These are phyloP conservation scores for Keiferia lycopersicella DNA, from an alignment of 2,888 invertebrate genomes.

Conservation along the genomic window DNA sequence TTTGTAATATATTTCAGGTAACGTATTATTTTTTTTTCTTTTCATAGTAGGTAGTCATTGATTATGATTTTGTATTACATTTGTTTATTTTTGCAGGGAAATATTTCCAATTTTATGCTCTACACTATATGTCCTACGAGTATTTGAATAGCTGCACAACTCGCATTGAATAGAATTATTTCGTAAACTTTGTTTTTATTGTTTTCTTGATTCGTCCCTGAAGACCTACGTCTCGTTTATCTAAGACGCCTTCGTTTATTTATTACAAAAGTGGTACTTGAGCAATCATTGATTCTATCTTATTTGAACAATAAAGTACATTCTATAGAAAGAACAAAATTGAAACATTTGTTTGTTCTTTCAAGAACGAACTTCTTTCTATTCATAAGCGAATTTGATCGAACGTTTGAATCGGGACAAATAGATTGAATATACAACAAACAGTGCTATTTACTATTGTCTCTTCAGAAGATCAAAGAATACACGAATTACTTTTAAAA, in stretches of 20 bases:
- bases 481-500: neutral
- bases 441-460: conserved; percentile 3
- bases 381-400: neutral
- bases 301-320: neutral
- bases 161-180: no score
- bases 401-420: conserved; percentile 27
- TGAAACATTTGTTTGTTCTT: conserved; percentile 1
- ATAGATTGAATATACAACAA: conserved; percentile 32
- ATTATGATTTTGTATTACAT: no score
- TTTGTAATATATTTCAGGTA: no score
- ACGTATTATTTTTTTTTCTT: no score
- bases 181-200: neutral
- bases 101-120: no score
- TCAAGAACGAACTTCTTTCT: neutral
- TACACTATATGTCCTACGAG: no score
- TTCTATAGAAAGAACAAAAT: neutral
- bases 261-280: neutral
- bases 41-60: no score
- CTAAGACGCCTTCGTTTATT: neutral
- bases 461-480: neutral
- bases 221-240: neutral
- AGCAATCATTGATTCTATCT: neutral
- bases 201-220: neutral
- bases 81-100: no score
- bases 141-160: no score